Conservation (phyloP, 1,140 invertebrate species). For the Achroia grisella region DNA sequence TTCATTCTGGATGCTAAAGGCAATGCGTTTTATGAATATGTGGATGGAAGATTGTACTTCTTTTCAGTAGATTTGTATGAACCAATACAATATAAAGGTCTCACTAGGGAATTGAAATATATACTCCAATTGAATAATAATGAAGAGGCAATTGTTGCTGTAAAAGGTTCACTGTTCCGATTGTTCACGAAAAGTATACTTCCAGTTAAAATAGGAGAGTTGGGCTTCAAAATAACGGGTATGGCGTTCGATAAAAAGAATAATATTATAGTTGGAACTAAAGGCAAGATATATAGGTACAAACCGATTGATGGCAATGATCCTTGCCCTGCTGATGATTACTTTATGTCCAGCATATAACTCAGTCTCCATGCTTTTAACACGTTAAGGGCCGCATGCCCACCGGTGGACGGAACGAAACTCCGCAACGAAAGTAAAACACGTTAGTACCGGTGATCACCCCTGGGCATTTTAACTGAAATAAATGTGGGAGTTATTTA, state of each 20-base stretch:
- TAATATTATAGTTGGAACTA: constrained; percentile 59
- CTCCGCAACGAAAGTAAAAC: too few species aligned
- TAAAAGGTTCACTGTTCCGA: constrained; percentile 50
- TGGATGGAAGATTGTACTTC: constrained; percentile 60
- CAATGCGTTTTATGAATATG: constrained; percentile 56
- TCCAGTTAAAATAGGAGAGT: constrained; percentile 49
- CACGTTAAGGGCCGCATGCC: too few species aligned
- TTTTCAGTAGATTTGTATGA: constrained; percentile 50
- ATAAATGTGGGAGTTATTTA: too few species aligned
- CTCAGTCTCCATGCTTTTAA: background rate
- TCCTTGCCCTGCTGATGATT: constrained; percentile 55
- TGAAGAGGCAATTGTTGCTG: constrained; percentile 55
- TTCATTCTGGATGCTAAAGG: constrained; percentile 54
- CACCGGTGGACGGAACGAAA: too few species aligned
- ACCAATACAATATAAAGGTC: constrained; percentile 61
- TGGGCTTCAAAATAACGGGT: constrained; percentile 58
- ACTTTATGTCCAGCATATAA: constrained; percentile 57
- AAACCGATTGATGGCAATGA: constrained; percentile 48
- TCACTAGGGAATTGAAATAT: constrained; percentile 57
- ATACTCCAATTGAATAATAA: constrained; percentile 48
- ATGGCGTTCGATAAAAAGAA: constrained; percentile 55
- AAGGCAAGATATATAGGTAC: constrained; percentile 62
- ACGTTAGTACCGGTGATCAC: too few species aligned
- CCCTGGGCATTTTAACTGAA: too few species aligned
- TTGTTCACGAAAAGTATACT: constrained; percentile 44